phyloP scores from a whole-genome alignment of 1,140 invertebrate genomes.

The Leptinotarsa defecta region DNA sequence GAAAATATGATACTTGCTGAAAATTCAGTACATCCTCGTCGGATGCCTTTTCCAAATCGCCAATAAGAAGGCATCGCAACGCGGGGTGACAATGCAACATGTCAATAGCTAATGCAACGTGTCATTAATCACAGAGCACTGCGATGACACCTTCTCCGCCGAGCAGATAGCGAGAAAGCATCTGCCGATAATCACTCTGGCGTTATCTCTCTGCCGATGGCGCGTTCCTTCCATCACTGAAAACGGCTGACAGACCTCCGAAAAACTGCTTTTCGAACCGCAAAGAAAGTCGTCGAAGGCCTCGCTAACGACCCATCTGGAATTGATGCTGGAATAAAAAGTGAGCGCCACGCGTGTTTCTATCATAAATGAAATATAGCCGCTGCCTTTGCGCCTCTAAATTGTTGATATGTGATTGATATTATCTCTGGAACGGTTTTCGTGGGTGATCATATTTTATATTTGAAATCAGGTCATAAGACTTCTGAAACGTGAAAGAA shows the following conservation, averaged over 20 bases:
- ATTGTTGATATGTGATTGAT: slow-evolving; percentile 27
- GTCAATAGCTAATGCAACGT: slow-evolving; percentile 42
- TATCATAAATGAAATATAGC: slow-evolving; percentile 29
- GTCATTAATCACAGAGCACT: slow-evolving; percentile 40
- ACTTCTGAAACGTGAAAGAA: too few relatives aligned
- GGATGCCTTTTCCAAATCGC: too few relatives aligned
- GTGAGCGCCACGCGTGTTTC: slow-evolving; percentile 17
- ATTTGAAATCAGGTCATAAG: too few relatives aligned
- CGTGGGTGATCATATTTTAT: neutral
- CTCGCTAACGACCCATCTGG: slow-evolving; percentile 26
- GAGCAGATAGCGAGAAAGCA: slow-evolving; percentile 33
- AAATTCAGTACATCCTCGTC: too few relatives aligned
- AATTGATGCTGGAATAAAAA: slow-evolving; percentile 27
- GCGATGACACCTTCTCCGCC: slow-evolving; percentile 39
- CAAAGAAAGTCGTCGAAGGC: slow-evolving; percentile 12
- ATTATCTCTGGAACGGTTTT: neutral
- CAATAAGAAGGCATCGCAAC: neutral
- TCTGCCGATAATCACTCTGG: slow-evolving; percentile 39
- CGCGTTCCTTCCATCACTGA: slow-evolving; percentile 23
- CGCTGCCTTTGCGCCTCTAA: slow-evolving; percentile 16
- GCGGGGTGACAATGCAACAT: slow-evolving; percentile 39
- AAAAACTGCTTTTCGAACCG: slow-evolving; percentile 30
- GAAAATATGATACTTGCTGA: too few relatives aligned
- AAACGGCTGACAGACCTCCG: slow-evolving; percentile 32
- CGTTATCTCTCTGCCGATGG: slow-evolving; percentile 27